A percentile compares a stretch with the other conserved stretches of the same genome.
Conservation (phyloP, 2,888 invertebrate genomes). For the Anarsia innoxiella region DNA sequence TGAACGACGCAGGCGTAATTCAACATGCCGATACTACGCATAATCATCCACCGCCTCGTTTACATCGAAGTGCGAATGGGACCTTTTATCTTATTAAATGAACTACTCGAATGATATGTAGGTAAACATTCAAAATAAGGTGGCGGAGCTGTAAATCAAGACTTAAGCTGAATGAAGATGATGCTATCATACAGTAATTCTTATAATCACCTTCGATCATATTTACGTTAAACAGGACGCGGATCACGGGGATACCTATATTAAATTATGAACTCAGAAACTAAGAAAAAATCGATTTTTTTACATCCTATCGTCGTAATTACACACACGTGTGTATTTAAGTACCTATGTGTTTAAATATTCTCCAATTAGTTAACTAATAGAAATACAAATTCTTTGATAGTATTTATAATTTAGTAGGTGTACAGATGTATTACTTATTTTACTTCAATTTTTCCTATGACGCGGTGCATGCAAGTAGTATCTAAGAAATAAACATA, state of each 20-base stretch:
- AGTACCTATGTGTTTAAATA: no score
- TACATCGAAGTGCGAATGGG: slow-evolving; percentile 8
- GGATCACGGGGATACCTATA: no score
- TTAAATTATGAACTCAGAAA: background rate
- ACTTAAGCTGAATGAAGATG: background rate
- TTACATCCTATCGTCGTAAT: background rate
- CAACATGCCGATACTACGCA: slow-evolving; percentile 9
- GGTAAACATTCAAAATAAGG: slow-evolving; percentile 4
- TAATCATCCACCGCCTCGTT: slow-evolving; percentile 15
- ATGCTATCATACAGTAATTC: background rate
- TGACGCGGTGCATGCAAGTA: no score
- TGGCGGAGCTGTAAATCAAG: background rate
- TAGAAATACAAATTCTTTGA: no score
- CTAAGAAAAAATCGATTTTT: background rate
- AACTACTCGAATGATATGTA: no score
- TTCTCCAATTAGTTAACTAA: no score
- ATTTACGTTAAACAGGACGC: no score
- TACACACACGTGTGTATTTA: background rate
- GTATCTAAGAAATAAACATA: no score
- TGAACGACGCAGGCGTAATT: slow-evolving; percentile 13
- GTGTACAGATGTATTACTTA: no score
- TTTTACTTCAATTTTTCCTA: no score
- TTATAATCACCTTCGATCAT: slow-evolving; percentile 35
- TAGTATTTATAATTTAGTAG: no score
- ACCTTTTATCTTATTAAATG: no score